Base-by-base conservation (phyloP, 2,888 invertebrate species). In the Boloria euphrosyne region DNA sequence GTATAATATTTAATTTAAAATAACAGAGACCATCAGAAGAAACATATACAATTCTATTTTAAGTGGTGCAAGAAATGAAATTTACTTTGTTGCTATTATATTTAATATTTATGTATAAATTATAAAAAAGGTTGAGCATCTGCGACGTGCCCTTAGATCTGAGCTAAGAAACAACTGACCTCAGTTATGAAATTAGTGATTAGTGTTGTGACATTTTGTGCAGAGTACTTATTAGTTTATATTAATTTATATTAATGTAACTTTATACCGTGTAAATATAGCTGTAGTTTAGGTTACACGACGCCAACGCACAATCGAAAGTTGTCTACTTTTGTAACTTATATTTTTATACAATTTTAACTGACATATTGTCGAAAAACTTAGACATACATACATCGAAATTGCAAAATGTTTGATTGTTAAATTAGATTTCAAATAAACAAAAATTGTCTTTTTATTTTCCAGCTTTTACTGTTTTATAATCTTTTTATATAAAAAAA, bases 211-310 rank as follows among this genome's bases (percentile, higher is more conserved):
- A 88, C 86, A 84, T 83, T 84, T 85, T 90, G 90, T 90, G 91
- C 91, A 91, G 89, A 90, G 92, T 92, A 92, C 92, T 92, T 92
- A 92, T 85, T 92, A 92, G 92, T 82, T 83, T 87, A 87, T 90
- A 90, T 88, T 92, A 90, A 91, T 91, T 91, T 91, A 92, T 91
- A 85, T 82, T 81, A 85, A 84, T 79, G 77, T 89, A 87, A 87
- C 78, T 82, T 85, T 84, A 86, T 74, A 74, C 81, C 80, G 62
- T 90, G 91, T 91, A 92, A 83, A 92, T 92, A 92, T 90, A 90
- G 86, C 63, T 69, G 72, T 86, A 86, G 60, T 52, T 74, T 73
- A 76, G 75, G 74, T 69, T 62, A 47, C 46, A 64, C 52, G 58
- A 69, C 54, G 69, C 76, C 76, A 79, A 75, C 80, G 80, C 77